phyloP scores from a whole-genome alignment of 2,797 vertebrate species.

The Xenops minutus region DNA sequence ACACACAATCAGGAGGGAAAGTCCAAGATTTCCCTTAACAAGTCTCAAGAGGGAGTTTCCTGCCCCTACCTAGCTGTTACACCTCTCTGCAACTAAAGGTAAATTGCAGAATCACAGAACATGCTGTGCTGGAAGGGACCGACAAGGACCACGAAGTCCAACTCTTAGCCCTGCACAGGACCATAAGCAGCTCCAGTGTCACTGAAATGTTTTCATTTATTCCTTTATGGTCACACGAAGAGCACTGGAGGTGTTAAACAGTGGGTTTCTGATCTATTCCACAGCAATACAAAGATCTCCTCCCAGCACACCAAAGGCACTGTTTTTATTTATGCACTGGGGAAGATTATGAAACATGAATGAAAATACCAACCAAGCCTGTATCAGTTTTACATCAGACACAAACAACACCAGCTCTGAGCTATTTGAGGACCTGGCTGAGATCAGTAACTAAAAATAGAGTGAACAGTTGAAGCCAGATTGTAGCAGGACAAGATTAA shows the following conservation, averaged over 20 bases:
- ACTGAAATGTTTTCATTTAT: background rate
- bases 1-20: background rate
- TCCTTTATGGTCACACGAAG: background rate
- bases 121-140: background rate
- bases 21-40: background rate
- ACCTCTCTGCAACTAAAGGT: background rate
- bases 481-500: constrained; percentile 42
- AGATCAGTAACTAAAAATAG: constrained; percentile 51
- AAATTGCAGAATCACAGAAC: background rate
- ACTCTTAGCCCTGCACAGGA: background rate
- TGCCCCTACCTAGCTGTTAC: background rate
- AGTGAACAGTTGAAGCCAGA: constrained; percentile 19
- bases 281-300: background rate
- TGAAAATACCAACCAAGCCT: constrained; percentile 47
- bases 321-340: background rate
- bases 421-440: constrained; percentile 56
- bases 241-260: accelerated
- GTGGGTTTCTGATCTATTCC: background rate
- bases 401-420: constrained; percentile 51
- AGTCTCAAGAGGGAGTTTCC: background rate
- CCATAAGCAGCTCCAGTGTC: background rate
- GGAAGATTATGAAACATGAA: constrained; percentile 53
- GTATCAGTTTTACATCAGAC: constrained; percentile 55
- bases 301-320: background rate
- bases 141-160: background rate